Base-by-base conservation (phyloP, 2,797 vertebrate genomes). In the Characodon lateralis region DNA sequence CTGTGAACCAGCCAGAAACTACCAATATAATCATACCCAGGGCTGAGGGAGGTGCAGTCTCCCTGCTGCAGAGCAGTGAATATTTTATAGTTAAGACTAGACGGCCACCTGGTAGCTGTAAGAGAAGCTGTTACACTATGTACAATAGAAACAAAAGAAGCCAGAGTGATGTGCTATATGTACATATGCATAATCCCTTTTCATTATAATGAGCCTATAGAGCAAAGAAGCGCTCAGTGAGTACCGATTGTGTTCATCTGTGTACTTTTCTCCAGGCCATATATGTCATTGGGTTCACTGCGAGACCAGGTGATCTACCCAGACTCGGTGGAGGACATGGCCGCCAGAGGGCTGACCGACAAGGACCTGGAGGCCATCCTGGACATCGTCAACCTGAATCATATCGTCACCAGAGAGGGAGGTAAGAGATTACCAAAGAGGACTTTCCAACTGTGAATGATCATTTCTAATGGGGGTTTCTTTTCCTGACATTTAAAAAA, bases 241-340 rank as follows among this genome's bases (percentile, higher is more conserved):
- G 24, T 9, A 39, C 46, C 13, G 2, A 16, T 13, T 0, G 66
- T 1, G 6, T 70, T 14, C 77, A 70, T 78, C 28, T 79, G 48
- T 81, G 41, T 84, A 6, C 85, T 28, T 78, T 50, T 91, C 83
- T 72, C 55, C 86, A 99, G 98, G 91, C 98, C 98, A 1, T 99
- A 99, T 86, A 99, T 99, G 98, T 99, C 98, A 63, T 95, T 99
- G 74, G 98, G 98, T 76, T 96, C 97, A 0, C 95, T 99, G 53
- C 95, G 98, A 41, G 98, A 99, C 93, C 98, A 99, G 94, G 98
- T 99, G 71, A 99, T 99, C 90, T 99, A 99, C 91, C 98, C 98
- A 0, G 98, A 99, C 89, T 97, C 97, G 0, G 94, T 96, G 91
- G 97, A 98, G 74, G 97, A 99, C 92, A 98, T 99, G 98, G 95